Base-by-base conservation (phyloP, 2,113 vertebrate species). In the Tyto alba region DNA sequence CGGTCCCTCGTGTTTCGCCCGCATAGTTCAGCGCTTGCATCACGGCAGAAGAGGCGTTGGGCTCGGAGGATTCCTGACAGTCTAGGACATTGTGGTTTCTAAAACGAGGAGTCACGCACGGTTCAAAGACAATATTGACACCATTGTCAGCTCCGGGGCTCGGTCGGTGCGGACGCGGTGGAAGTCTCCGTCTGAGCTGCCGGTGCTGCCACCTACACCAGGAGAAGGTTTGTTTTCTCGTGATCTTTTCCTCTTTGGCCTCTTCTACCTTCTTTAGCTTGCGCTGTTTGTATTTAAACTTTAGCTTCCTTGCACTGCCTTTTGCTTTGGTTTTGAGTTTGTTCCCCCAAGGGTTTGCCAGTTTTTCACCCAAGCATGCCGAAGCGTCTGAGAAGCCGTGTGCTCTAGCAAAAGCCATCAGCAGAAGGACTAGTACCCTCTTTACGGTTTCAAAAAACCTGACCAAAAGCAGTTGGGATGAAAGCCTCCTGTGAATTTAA, bases 61-160 rank as follows among this genome's bases (percentile, higher is more conserved):
- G 87, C 91, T 95, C 85, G 55, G 60, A 78, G 86, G 77, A 85
- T 95, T 93, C 81, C 91, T 78, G 52, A 30, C 74, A 32, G 79
- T 41, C 40, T 19, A 50, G 63, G 86, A 62, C 82, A 34, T 62
- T 43, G 57, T 85, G 89, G 64, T 79, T 93, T 32, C 88, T 60
- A 27, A 11, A 23, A 4, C 50, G 50, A 80, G 55, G 73, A 74
- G 48, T 62, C 73, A 8, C 27, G 3, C 27, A 5, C 0, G 8
- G 30, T 32, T 63, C 11, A 22, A 36, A 69, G 83, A 7, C 82
- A 43, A 52, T 8, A 32, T 27, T 6, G 38, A 15, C 16, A 13
- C 41, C 15, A 0, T 5, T 8, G 22, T 4, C 26, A 7, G n/a
- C 48, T 13, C 47, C 2, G 10, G 48, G 48, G 50, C 64, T 77